Evolutionary conservation across 2,888 invertebrate genomes (phyloP).

Genomic region (Leptinotarsa tumamoca): DNA sequence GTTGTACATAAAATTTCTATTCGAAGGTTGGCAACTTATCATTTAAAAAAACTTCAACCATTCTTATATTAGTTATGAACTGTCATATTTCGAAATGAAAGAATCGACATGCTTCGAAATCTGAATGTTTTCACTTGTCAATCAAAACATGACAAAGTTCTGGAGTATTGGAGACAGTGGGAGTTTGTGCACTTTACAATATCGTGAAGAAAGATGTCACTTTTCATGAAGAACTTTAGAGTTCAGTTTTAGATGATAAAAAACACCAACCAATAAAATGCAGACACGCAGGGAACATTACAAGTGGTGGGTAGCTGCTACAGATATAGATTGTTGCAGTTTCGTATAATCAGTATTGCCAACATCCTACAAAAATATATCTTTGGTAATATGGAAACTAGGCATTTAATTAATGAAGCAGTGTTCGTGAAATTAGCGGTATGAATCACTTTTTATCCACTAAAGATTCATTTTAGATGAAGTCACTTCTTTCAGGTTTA

Average conservation of each 20-base stretch:
- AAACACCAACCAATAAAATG: constrained; percentile 50
- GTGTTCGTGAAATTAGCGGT: not conserved
- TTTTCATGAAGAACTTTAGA: not conserved
- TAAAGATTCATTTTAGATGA: too few relatives aligned
- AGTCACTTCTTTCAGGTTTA: too few relatives aligned
- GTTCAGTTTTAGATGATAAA: constrained; percentile 22
- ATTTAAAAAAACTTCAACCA: too few relatives aligned
- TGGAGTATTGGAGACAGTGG: too few relatives aligned
- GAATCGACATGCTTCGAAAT: too few relatives aligned
- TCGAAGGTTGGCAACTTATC: too few relatives aligned
- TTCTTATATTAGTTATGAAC: too few relatives aligned
- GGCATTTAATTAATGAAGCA: not conserved
- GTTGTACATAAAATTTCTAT: too few relatives aligned
- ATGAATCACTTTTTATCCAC: not conserved
- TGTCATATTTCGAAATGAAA: too few relatives aligned
- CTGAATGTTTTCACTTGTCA: too few relatives aligned
- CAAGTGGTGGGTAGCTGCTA: constrained; percentile 52
- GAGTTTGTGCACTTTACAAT: too few relatives aligned
- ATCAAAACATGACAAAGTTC: constrained; percentile 11
- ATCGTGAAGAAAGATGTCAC: too few relatives aligned
- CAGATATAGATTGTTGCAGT: constrained; percentile 40
- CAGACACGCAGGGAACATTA: constrained; percentile 51
- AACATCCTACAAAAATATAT: constrained; percentile 23
- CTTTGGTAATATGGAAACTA: not conserved
- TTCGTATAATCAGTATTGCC: constrained; percentile 32